Conservation (phyloP, 2,888 invertebrate species). For the Macaria liturata region DNA sequence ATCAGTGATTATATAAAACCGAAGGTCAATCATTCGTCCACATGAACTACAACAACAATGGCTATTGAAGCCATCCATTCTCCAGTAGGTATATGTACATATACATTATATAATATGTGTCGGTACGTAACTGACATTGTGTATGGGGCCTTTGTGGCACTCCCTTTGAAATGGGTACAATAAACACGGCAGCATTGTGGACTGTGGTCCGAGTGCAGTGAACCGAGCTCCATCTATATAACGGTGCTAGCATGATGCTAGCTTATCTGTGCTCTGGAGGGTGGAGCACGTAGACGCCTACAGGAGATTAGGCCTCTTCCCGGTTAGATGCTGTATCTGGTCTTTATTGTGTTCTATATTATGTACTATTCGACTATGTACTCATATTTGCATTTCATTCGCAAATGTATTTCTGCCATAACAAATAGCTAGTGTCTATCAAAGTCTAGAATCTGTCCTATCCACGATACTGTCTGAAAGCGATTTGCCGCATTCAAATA, state of each 20-base stretch:
- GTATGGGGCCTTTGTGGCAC: slow-evolving; percentile 56
- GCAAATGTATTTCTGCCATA: too few relatives aligned
- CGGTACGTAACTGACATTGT: slow-evolving; percentile 45
- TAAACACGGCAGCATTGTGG: slow-evolving; percentile 58
- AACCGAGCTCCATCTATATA: slow-evolving; percentile 35
- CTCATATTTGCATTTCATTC: too few relatives aligned
- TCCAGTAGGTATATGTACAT: slow-evolving; percentile 41
- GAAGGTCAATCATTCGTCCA: slow-evolving; percentile 28
- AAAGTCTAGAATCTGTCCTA: too few relatives aligned
- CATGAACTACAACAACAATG: slow-evolving; percentile 37
- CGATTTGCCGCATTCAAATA: too few relatives aligned
- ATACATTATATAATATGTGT: slow-evolving; percentile 15
- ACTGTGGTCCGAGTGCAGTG: slow-evolving; percentile 55
- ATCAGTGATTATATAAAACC: slow-evolving; percentile 17
- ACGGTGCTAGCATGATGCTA: slow-evolving; percentile 34
- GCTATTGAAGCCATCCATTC: slow-evolving; percentile 46
- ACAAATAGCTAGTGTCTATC: too few relatives aligned
- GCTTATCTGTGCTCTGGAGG: slow-evolving; percentile 31
- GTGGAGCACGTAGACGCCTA: slow-evolving; percentile 15
- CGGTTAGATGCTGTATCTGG: neutral
- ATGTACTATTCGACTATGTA: too few relatives aligned
- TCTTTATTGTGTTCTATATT: neutral
- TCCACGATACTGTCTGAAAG: too few relatives aligned
- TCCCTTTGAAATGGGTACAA: slow-evolving; percentile 61
- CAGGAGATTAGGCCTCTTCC: slow-evolving; percentile 20